Percentiles rank a stretch among this genome's conserved stretches.
Evolutionary conservation across 2,888 invertebrate species (phyloP).

Genomic region (Microctonus brassicae): DNA sequence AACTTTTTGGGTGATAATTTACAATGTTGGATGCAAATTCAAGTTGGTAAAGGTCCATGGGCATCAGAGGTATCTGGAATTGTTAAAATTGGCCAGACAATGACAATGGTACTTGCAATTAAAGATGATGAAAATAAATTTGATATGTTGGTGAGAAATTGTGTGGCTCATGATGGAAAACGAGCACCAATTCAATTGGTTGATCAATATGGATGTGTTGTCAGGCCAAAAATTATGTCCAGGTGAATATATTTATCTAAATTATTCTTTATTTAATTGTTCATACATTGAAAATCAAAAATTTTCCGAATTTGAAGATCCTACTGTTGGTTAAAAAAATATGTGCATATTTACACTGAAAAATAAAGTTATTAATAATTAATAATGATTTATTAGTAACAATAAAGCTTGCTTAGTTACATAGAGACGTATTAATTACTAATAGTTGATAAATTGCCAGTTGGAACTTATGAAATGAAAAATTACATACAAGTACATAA

Average conservation of each 20-base stretch:
- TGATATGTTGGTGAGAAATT: conserved; percentile 94
- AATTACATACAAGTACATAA: too few species aligned
- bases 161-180: conserved; percentile 95
- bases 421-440: too few species aligned
- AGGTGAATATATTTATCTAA: conserved; percentile 51
- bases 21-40: conserved; percentile 98
- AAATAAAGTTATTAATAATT: too few species aligned
- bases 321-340: too few species aligned
- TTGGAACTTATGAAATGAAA: too few species aligned
- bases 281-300: not conserved
- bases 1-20: conserved; percentile 96
- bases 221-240: conserved; percentile 94
- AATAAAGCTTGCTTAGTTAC: too few species aligned
- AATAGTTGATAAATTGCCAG: too few species aligned
- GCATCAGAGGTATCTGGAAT: conserved; percentile 97
- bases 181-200: conserved; percentile 93
- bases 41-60: conserved; percentile 96
- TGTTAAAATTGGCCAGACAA: conserved; percentile 95
- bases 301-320: not conserved
- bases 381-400: too few species aligned
- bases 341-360: too few species aligned
- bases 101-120: conserved; percentile 97
- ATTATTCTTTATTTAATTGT: not conserved
- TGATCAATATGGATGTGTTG: conserved; percentile 94
- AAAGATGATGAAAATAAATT: conserved; percentile 97